These are phyloP conservation scores for Andrena fulva DNA, from an alignment of 2,888 invertebrate species.

Conservation along the genomic window DNA sequence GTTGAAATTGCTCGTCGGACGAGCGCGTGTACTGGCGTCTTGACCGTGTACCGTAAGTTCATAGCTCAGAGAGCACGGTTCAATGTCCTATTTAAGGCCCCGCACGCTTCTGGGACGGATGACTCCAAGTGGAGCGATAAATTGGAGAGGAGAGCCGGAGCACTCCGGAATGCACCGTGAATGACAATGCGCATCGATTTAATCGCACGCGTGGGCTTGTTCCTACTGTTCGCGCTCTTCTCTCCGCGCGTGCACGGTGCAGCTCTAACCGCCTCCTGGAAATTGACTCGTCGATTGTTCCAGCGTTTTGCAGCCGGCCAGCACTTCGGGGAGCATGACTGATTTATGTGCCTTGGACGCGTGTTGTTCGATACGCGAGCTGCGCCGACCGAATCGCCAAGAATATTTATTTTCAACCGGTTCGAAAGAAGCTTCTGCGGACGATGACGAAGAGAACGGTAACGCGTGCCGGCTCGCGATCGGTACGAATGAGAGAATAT, in stretches of 20 bases:
- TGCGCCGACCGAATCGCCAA: conserved; percentile 23
- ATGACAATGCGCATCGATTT: conserved; percentile 68
- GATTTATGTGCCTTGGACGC: neutral
- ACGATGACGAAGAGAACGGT: conserved; percentile 23
- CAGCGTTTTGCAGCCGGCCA: neutral
- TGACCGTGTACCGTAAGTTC: conserved; percentile 68
- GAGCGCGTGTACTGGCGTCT: conserved; percentile 24
- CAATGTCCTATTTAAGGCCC: conserved; percentile 73
- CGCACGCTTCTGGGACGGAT: conserved; percentile 40
- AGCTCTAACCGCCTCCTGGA: conserved; percentile 8
- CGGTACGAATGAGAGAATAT: neutral
- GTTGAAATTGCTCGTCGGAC: conserved; percentile 8
- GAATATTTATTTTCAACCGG: conserved; percentile 46
- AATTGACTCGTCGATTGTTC: conserved; percentile 36
- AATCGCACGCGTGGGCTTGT: conserved; percentile 59
- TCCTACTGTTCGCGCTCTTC: conserved; percentile 6
- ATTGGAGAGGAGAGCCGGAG: conserved; percentile 58
- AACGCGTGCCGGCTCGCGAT: neutral
- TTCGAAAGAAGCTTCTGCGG: conserved; percentile 8
- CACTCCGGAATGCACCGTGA: conserved; percentile 60
- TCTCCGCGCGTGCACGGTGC: neutral
- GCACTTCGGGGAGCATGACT: conserved; percentile 18
- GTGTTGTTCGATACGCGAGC: conserved; percentile 31
- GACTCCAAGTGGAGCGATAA: conserved; percentile 70
- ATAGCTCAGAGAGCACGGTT: conserved; percentile 73